These are phyloP conservation scores for Alces alces DNA, from an alignment of 2,113 vertebrate genomes.

Conservation along the genomic window DNA sequence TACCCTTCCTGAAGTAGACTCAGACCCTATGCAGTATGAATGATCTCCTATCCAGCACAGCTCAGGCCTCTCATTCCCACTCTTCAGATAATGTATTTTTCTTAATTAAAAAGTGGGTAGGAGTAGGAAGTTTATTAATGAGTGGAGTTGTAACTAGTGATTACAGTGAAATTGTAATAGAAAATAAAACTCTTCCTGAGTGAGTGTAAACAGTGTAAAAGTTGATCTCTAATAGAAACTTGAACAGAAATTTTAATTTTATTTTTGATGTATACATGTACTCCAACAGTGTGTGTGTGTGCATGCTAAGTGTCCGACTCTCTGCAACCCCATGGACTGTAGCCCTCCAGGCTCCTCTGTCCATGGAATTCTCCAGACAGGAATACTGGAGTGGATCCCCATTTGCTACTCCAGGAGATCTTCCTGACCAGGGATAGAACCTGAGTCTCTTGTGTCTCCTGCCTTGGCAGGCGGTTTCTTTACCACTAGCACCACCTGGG, in stretches of 20 bases:
- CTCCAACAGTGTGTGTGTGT: not conserved
- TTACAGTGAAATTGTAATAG: not conserved
- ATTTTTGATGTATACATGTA: not conserved
- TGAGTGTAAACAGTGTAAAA: not conserved
- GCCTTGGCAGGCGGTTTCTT: not conserved
- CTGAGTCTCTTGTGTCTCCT: not conserved
- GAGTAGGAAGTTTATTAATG: not conserved
- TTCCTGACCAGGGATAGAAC: not conserved
- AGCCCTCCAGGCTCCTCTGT: not conserved
- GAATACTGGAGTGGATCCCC: not conserved
- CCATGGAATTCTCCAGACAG: not conserved
- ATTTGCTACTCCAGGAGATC: not conserved
- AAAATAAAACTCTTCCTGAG: not conserved
- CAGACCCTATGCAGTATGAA: rapidly evolving
- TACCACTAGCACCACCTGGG: not conserved
- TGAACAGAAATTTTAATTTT: not conserved
- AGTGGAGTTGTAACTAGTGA: not conserved
- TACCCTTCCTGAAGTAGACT: not conserved
- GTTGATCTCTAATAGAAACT: not conserved
- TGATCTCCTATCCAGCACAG: no score
- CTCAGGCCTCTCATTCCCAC: not conserved
- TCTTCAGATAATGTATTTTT: not conserved
- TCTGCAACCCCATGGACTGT: not conserved
- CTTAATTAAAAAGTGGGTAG: conserved; percentile 6
- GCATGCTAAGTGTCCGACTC: not conserved